Evolutionary conservation across 2,797 vertebrate genomes (phyloP), one percentile per base, ranked within the genome.

Genomic region (Apodemus agrarius): DNA sequence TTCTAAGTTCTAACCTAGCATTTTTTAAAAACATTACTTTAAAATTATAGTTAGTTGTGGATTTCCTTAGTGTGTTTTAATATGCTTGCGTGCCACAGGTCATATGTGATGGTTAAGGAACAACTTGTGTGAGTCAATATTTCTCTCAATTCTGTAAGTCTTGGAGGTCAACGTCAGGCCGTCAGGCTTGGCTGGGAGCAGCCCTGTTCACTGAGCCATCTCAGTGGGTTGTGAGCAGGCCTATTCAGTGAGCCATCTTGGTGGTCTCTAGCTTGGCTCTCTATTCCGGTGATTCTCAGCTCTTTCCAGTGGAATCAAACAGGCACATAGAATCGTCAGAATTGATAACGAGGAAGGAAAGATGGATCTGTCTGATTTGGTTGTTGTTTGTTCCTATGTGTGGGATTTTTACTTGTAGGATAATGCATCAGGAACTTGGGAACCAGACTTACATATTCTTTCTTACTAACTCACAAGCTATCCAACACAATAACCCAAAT

Each of bases 401-500:
- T 79, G 24, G 26, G n/a, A 91, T 84, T 46, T 79, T 1, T n/a
- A 31, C n/a, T 54, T 54, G 54, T 78, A 22, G 37, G n/a, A 81
- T 14, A 26, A 0, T 54, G 9, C 43, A 76, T 29, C 46, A 78
- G 19, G 11, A 76, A 80, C 22, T 57, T 67, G 26, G 19, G 26
- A 40, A 59, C 3, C 72, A 76, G 40, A 76, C 0, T 63, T 78
- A 19, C 4, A 22, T 40, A 34, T 91, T 82, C 43, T 26, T 24
- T 95, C 46, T 69, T 29, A 97, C 34, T 85, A 78, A 34, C 8
- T 94, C 81, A 92, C 29, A 95, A 72, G 75, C 9, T 79, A 40
- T 16, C 29, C 40, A 89, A 13, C 7, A 59, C 14, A 40, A 46
- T 76, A 63, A 46, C 31, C 40, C 22, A 92, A 81, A 52, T 57